These are phyloP conservation scores for Microhierax caerulescens DNA, from an alignment of 2,797 vertebrate species.

Conservation along the genomic window DNA sequence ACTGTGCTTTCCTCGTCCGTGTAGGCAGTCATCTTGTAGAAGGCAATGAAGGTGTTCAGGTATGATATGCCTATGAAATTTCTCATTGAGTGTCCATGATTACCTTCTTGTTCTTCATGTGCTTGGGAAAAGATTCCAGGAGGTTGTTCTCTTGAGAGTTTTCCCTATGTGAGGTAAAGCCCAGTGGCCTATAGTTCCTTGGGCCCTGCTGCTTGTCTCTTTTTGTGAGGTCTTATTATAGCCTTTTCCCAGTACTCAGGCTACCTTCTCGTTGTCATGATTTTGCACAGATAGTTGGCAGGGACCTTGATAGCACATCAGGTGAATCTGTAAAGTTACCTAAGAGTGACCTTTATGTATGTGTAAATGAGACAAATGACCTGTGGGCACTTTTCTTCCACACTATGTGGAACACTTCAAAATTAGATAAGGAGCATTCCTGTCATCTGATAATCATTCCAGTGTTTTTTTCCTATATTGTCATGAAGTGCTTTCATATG, in stretches of 20 bases:
- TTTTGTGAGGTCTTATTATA: background rate
- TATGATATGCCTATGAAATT: background rate
- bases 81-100: background rate
- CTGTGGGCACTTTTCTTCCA: background rate
- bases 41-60: background rate
- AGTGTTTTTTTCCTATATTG: background rate
- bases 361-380: background rate
- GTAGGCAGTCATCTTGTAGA: background rate
- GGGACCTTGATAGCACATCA: background rate
- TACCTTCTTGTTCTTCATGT: background rate
- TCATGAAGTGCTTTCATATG: background rate
- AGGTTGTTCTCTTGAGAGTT: background rate
- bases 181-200: background rate
- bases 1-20: background rate
- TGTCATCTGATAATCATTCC: background rate
- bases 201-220: background rate
- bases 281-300: background rate
- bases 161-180: background rate
- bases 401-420: background rate
- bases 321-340: background rate
- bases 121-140: background rate
- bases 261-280: background rate
- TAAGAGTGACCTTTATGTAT: background rate
- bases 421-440: background rate
- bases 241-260: background rate